Evolutionary conservation across 2,888 invertebrate species (phyloP).

Genomic region (Alviniconcha strummeri): DNA sequence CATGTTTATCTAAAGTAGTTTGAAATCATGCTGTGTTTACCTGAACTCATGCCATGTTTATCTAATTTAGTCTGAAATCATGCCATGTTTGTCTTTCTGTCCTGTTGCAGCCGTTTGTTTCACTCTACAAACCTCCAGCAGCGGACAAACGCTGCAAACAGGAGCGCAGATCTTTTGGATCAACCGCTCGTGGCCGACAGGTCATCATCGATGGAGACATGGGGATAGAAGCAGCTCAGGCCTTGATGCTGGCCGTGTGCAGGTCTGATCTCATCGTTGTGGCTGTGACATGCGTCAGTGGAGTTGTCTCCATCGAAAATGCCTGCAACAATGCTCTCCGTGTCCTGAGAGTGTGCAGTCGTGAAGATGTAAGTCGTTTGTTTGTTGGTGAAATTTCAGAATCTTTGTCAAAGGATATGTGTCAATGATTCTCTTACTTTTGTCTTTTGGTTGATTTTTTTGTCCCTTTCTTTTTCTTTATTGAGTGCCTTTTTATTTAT

Average conservation of each 20-base stretch:
- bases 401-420: too few species aligned
- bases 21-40: neutral
- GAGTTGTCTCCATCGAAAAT: constrained; percentile 83
- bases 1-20: neutral
- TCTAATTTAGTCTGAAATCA: too few species aligned
- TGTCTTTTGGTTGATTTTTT: neutral
- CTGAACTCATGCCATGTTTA: neutral
- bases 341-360: constrained; percentile 75
- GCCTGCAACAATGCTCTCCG: constrained; percentile 83
- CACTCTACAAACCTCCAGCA: constrained; percentile 9
- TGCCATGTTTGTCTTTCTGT: too few species aligned
- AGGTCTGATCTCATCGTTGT: constrained; percentile 76
- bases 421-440: too few species aligned
- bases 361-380: constrained; percentile 54
- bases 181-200: constrained; percentile 18
- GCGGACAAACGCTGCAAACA: neutral
- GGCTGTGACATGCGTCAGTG: constrained; percentile 84
- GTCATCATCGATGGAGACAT: constrained; percentile 63
- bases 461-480: neutral
- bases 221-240: constrained; percentile 69
- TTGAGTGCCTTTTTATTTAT: neutral
- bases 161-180: constrained; percentile 11
- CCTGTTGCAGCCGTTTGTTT: constrained; percentile 6
- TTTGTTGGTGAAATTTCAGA: neutral
- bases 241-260: constrained; percentile 67